Evolutionary conservation across 2,113 vertebrate species (phyloP).

Genomic region (Falco punctatus): DNA sequence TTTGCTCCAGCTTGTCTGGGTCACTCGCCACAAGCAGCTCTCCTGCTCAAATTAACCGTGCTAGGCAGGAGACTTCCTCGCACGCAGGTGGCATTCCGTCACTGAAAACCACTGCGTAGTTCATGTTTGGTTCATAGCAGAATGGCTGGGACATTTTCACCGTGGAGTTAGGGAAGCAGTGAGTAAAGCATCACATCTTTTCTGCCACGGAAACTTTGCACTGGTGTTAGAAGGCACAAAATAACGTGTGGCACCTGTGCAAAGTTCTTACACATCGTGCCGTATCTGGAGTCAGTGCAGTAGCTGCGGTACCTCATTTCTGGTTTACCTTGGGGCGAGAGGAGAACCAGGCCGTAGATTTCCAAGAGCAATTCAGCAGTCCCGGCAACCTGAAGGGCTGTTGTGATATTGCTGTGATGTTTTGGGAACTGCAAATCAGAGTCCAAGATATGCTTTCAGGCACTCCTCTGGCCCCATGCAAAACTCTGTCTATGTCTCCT

Average conservation of each 20-base stretch:
- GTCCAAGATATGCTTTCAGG: neutral
- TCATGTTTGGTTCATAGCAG: neutral
- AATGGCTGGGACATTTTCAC: neutral
- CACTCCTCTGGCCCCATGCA: neutral
- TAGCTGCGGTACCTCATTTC: neutral
- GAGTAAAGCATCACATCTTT: neutral
- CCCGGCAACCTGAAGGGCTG: neutral
- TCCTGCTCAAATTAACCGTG: neutral
- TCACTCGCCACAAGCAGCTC: neutral
- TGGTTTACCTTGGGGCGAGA: neutral
- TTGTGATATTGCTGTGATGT: neutral
- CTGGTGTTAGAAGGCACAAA: neutral
- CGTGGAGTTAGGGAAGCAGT: neutral
- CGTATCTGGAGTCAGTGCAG: fast-evolving
- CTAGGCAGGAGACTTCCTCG: neutral
- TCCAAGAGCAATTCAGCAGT: neutral
- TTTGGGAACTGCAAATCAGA: neutral
- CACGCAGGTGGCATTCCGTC: fast-evolving
- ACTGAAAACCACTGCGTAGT: neutral
- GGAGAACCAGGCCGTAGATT: neutral
- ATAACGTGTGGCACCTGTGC: neutral
- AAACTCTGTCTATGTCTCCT: neutral
- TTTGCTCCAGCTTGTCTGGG: neutral
- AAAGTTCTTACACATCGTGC: fast-evolving
- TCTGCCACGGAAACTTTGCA: neutral